A percentile compares a stretch with the other conserved stretches of the same genome.
These are phyloP conservation scores for Cylloceria caligata DNA, from an alignment of 2,888 invertebrate species.

Conservation along the genomic window DNA sequence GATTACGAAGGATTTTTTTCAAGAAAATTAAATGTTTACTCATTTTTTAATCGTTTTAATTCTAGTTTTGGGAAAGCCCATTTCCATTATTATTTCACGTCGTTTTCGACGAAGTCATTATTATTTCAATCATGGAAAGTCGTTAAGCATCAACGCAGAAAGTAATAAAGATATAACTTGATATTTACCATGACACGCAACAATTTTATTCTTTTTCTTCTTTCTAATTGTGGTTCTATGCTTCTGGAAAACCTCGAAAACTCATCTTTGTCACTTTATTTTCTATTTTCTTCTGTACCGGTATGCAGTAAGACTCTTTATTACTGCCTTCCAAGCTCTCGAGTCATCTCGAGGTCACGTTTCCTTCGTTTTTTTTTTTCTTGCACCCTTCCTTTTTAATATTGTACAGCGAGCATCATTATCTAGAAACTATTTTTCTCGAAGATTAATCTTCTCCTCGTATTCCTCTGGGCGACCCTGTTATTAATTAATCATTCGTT, in stretches of 20 bases:
- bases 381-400: no score
- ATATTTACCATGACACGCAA: not conserved
- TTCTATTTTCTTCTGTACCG: no score
- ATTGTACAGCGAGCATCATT: no score
- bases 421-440: no score
- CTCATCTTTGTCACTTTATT: not conserved
- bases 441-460: no score
- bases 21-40: not conserved
- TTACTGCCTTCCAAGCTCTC: no score
- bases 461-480: no score
- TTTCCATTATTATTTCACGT: not conserved
- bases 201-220: not conserved
- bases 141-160: not conserved
- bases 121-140: not conserved
- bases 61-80: not conserved
- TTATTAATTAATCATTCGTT: no score
- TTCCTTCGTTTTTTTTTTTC: no score
- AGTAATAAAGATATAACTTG: not conserved
- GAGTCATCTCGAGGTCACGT: no score
- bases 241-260: not conserved
- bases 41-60: not conserved
- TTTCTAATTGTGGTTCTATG: not conserved
- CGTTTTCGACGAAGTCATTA: not conserved
- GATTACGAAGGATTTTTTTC: not conserved
- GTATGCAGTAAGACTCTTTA: no score